phyloP scores from a whole-genome alignment of 2,113 vertebrate species.

The Tragelaphus buxtoni region DNA sequence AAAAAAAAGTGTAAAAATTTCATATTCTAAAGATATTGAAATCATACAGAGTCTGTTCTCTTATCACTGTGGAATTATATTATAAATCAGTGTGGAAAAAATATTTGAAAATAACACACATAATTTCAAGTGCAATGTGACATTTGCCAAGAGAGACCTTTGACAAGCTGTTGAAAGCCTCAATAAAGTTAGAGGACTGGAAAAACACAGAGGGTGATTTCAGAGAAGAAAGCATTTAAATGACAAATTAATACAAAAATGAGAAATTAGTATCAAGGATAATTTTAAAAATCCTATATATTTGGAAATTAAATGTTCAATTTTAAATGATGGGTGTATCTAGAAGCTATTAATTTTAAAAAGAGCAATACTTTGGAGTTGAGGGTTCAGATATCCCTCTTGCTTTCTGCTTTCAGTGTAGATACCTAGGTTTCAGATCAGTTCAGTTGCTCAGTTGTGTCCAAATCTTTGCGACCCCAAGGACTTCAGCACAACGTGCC shows the following conservation, averaged over 20 bases:
- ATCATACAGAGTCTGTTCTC: background rate
- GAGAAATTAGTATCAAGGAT: background rate
- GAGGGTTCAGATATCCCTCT: rapidly evolving
- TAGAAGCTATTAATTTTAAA: background rate
- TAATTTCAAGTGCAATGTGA: background rate
- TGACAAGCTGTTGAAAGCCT: background rate
- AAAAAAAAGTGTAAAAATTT: background rate
- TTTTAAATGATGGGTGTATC: background rate
- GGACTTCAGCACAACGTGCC: background rate
- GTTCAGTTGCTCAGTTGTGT: background rate
- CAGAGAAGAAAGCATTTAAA: background rate
- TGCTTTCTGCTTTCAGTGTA: slow-evolving; percentile 33
- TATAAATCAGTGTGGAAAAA: background rate
- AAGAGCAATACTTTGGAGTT: background rate
- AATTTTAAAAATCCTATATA: background rate
- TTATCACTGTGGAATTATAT: background rate
- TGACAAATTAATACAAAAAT: background rate
- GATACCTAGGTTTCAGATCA: background rate
- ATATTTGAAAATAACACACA: background rate
- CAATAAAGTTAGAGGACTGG: background rate
- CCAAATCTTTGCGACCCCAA: background rate
- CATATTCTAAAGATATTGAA: background rate
- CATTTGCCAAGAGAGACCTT: background rate
- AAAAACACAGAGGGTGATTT: background rate
- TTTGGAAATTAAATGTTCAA: background rate